A percentile compares a stretch with the other conserved stretches of the same genome.
Conservation (phyloP, 2,113 vertebrate genomes). For the Sorex araneus region DNA sequence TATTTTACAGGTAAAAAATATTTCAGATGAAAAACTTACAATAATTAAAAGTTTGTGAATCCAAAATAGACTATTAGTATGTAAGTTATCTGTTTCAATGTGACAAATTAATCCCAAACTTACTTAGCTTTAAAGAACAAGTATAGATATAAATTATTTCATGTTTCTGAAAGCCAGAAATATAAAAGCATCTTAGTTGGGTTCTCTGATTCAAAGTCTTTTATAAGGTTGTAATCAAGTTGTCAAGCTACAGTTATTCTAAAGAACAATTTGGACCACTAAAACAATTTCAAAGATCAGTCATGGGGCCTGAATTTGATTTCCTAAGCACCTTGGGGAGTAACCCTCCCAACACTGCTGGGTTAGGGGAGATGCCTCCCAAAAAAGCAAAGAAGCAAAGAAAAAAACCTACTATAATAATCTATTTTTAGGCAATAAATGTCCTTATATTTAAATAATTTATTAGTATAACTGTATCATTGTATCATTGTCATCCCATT, state of each 20-base stretch:
- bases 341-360: not conserved
- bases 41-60: constrained; percentile 30
- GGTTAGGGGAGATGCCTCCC: constrained; percentile 19
- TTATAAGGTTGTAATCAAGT: not conserved
- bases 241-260: constrained; percentile 19
- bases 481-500: too few species aligned
- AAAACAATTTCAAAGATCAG: not conserved
- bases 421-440: constrained; percentile 32
- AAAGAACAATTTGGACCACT: not conserved
- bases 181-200: constrained; percentile 2
- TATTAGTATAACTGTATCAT: too few species aligned
- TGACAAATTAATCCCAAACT: not conserved
- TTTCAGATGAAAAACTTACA: constrained; percentile 8
- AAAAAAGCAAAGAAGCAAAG: not conserved
- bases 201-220: not conserved
- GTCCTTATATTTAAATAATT: not conserved
- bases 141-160: not conserved
- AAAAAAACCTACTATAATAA: not conserved
- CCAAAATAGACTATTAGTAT: not conserved
- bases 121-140: constrained; percentile 31
- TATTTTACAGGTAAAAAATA: constrained; percentile 35
- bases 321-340: not conserved
- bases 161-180: constrained; percentile 26
- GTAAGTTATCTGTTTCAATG: not conserved
- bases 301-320: not conserved